Evolutionary conservation across 1,140 invertebrate genomes (phyloP).

Genomic region (Platyura marginata): DNA sequence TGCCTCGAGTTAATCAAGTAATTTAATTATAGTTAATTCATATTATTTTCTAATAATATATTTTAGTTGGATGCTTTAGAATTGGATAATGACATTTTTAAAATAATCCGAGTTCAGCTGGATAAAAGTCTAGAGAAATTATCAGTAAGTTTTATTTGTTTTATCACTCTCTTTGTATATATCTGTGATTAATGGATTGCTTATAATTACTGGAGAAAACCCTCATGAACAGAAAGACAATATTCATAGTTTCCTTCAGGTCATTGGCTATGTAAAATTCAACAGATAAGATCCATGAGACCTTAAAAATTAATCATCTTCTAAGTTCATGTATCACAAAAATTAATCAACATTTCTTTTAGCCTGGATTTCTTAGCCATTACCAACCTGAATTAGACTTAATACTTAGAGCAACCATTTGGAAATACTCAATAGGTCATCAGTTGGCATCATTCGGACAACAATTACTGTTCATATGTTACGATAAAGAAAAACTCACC

Average conservation of each 20-base stretch:
- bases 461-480: constrained; percentile 36
- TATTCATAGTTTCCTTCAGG: background rate
- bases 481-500: constrained; percentile 28
- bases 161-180: background rate
- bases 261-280: background rate
- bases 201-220: too few species aligned
- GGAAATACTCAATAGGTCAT: constrained; percentile 32
- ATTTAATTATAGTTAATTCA: background rate
- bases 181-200: background rate
- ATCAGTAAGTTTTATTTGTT: constrained; percentile 22
- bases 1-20: constrained; percentile 4
- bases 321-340: too few species aligned
- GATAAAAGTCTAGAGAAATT: constrained; percentile 30
- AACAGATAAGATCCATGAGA: background rate
- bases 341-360: constrained; percentile 14
- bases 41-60: background rate
- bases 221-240: too few species aligned
- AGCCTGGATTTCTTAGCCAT: constrained; percentile 31
- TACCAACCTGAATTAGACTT: constrained; percentile 35
- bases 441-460: constrained; percentile 38
- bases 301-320: constrained; percentile 1
- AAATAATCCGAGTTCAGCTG: constrained; percentile 31
- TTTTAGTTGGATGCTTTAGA: constrained; percentile 33
- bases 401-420: constrained; percentile 32
- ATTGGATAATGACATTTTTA: constrained; percentile 33